Conservation (phyloP, 2,888 invertebrate genomes). For the Diabrotica balteata region DNA sequence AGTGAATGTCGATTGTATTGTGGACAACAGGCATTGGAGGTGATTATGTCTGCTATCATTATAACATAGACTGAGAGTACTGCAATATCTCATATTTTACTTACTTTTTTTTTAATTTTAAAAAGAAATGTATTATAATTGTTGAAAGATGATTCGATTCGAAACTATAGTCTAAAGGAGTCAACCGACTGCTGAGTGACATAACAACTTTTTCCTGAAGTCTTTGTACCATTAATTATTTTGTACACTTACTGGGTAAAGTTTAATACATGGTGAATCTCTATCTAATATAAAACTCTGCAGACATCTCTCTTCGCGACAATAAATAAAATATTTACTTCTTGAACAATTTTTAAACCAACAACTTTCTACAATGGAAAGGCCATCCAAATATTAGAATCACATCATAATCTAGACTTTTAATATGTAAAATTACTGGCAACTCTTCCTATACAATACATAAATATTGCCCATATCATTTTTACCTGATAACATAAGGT, state of each 20-base stretch:
- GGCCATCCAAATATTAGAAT: conserved; percentile 41
- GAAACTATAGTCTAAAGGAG: conserved; percentile 47
- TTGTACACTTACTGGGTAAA: conserved; percentile 50
- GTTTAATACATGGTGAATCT: conserved; percentile 34
- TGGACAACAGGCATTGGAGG: too few relatives aligned
- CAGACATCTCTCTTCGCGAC: conserved; percentile 37
- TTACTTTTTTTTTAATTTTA: too few relatives aligned
- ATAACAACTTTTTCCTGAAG: conserved; percentile 54
- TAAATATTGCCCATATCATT: conserved; percentile 39
- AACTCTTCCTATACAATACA: conserved; percentile 27
- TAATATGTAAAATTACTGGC: conserved; percentile 35
- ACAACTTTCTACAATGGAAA: conserved; percentile 48
- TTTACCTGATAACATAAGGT: conserved; percentile 43
- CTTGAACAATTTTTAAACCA: conserved; percentile 44
- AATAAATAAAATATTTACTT: conserved; percentile 44
- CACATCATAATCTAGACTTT: conserved; percentile 35
- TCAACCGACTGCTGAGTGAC: conserved; percentile 51
- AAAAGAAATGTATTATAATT: neutral
- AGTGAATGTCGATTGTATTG: too few relatives aligned
- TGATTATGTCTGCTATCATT: too few relatives aligned
- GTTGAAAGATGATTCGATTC: conserved; percentile 17
- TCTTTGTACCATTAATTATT: conserved; percentile 58
- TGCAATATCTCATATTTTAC: too few relatives aligned
- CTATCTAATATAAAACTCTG: conserved; percentile 41
- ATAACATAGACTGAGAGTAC: too few relatives aligned